phyloP scores from a whole-genome alignment of 35 echinoderm and acorn worm species.

The Heliocidaris tuberculata region DNA sequence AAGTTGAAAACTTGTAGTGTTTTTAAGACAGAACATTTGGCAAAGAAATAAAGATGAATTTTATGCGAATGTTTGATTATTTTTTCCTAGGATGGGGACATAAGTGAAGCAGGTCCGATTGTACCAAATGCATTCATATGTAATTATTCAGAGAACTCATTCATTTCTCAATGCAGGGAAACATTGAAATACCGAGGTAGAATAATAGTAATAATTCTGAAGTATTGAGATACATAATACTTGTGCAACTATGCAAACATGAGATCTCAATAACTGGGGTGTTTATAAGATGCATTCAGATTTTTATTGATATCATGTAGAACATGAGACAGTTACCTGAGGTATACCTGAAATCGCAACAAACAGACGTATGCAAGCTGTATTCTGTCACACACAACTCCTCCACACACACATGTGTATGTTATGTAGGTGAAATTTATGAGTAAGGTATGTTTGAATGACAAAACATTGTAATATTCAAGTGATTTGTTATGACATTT shows the following conservation, averaged over 20 bases:
- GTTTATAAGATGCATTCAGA: constrained; percentile 4
- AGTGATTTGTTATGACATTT: background rate
- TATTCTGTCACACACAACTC: background rate
- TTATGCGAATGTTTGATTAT: background rate
- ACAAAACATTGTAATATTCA: no score
- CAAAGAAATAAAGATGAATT: background rate
- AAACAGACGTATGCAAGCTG: background rate
- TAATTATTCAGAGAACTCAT: background rate
- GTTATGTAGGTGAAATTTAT: background rate
- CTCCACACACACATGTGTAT: background rate
- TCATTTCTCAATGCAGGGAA: background rate
- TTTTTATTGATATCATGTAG: background rate
- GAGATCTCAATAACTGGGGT: background rate
- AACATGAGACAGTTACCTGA: background rate
- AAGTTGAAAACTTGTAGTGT: background rate
- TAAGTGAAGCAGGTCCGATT: background rate
- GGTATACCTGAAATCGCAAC: background rate
- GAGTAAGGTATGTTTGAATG: no score
- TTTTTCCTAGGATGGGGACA: background rate
- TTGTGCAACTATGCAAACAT: background rate
- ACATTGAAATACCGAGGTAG: background rate
- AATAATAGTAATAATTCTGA: background rate
- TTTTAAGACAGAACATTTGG: background rate
- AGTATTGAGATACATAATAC: background rate
- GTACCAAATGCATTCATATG: background rate